These are phyloP conservation scores for Drosophila equinoxialis DNA, from an alignment of 1,140 invertebrate species.

Conservation along the genomic window DNA sequence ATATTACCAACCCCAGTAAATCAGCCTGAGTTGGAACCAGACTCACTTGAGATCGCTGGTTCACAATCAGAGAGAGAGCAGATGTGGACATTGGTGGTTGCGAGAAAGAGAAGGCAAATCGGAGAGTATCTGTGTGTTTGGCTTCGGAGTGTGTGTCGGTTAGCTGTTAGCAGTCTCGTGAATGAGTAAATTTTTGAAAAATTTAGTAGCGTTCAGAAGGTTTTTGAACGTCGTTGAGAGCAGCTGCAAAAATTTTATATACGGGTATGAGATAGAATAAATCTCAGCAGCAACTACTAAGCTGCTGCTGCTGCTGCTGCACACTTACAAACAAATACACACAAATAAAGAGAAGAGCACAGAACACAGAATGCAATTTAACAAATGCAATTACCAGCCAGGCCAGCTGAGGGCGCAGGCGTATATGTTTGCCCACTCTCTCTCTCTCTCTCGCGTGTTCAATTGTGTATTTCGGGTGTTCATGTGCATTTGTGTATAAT, in stretches of 20 bases:
- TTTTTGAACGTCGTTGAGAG: slow-evolving; percentile 79
- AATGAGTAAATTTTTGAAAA: slow-evolving; percentile 3
- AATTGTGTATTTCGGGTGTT: slow-evolving; percentile 1
- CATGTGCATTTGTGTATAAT: slow-evolving; percentile 48
- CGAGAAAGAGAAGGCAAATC: slow-evolving; percentile 18
- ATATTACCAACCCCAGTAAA: slow-evolving; percentile 29
- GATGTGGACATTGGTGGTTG: too few relatives aligned
- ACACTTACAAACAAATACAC: slow-evolving; percentile 24
- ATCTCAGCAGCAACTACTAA: slow-evolving; percentile 44
- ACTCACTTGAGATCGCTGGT: slow-evolving; percentile 68
- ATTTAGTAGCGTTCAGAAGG: slow-evolving; percentile 57
- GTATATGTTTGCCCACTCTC: slow-evolving; percentile 15
- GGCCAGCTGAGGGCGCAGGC: slow-evolving; percentile 23
- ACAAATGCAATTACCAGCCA: slow-evolving; percentile 22
- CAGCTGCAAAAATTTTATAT: slow-evolving; percentile 69
- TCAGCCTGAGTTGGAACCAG: slow-evolving; percentile 63
- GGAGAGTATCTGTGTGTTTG: slow-evolving; percentile 27
- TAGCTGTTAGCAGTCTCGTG: not conserved
- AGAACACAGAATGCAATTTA: slow-evolving; percentile 17
- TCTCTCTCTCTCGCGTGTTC: not conserved
- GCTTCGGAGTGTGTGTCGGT: not conserved
- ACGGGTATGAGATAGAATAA: slow-evolving; percentile 65
- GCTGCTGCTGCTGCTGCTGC: slow-evolving; percentile 14
- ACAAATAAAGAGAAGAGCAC: not conserved
- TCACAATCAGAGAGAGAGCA: slow-evolving; percentile 16